Evolutionary conservation across 2,797 vertebrate genomes (phyloP), one percentile per base, ranked within the genome.

Genomic region (Atherinosoma microstoma): DNA sequence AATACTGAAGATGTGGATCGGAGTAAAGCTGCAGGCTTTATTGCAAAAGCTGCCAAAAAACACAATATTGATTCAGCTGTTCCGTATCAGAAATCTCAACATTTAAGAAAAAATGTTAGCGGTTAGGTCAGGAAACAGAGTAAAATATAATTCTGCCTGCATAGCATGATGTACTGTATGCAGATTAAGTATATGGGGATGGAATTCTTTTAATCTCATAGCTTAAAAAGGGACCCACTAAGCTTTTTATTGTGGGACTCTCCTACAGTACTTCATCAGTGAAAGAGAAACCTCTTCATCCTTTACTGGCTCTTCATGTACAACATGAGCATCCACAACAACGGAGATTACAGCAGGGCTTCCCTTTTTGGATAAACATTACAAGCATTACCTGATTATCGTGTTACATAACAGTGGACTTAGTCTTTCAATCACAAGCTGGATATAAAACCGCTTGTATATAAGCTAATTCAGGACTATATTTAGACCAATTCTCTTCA

Each of bases 61-160:
- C 32, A 73, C 24, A 13, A 29, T 24, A 67, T 40, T 62, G 54
- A 63, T 63, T 53, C 38, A 83, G 81, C 81, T 86, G 79, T 74
- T 59, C 18, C 6, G 6, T 18, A 74, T 56, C 70, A 75, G 67
- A 35, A 67, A 57, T 27, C 32, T 57, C 20, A 38, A 15, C 13
- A 38, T 51, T 42, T 54, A 65, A 60, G 22, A 69, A 22, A 64
- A 63, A 49, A 24, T 32, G 42, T 45, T 20, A 18, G 60, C 1
- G 47, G 13, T 65, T 67, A 61, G 56, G 38, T 24, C 18, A 56
- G 35, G 60, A 42, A 42, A 24, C n/a, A 67, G 5, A 18, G 12
- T 40, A 64, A 54, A 54, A 27, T 64, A 64, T 5, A 47, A 57
- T 0, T 4, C 29, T 49, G 53, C 27, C 62, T 32, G 60, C 42